A percentile compares a stretch with the other conserved stretches of the same genome.
Evolutionary conservation across 2,888 invertebrate genomes (phyloP).

Genomic region (Apamea crenata): DNA sequence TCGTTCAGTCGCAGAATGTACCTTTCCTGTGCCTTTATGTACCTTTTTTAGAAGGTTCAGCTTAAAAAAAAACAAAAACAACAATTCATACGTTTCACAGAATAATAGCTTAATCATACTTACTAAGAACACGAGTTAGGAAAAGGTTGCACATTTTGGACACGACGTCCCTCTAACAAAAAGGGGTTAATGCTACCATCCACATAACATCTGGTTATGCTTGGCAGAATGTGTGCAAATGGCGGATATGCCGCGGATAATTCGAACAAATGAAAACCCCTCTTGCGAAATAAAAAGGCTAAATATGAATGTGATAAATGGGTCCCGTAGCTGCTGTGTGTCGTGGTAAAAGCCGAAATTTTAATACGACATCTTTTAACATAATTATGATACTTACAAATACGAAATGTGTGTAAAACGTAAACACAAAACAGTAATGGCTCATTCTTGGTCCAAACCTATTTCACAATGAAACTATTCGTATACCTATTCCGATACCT

Average conservation of each 20-base stretch:
- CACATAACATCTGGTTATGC: constrained; percentile 58
- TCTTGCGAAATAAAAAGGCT: constrained; percentile 55
- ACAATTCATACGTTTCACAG: neutral
- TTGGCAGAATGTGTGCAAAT: constrained; percentile 53
- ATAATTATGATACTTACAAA: neutral
- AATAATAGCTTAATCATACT: constrained; percentile 1
- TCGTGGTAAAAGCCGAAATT: neutral
- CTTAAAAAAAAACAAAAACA: neutral
- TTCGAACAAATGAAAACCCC: constrained; percentile 65
- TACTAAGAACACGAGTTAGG: neutral
- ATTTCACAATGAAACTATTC: neutral
- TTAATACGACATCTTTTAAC: neutral
- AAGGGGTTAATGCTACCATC: constrained; percentile 48
- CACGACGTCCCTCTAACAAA: constrained; percentile 24
- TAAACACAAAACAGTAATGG: neutral
- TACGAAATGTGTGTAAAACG: neutral
- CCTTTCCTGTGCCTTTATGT: no score
- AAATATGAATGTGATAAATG: constrained; percentile 52
- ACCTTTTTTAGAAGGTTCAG: no score
- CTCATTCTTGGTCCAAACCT: neutral
- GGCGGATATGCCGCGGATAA: constrained; percentile 62
- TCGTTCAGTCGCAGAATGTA: no score
- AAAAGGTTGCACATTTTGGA: constrained; percentile 24
- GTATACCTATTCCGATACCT: neutral
- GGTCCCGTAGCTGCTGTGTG: constrained; percentile 9